Conservation (phyloP, 2,797 vertebrate genomes). For the Pogoniulus pusillus region DNA sequence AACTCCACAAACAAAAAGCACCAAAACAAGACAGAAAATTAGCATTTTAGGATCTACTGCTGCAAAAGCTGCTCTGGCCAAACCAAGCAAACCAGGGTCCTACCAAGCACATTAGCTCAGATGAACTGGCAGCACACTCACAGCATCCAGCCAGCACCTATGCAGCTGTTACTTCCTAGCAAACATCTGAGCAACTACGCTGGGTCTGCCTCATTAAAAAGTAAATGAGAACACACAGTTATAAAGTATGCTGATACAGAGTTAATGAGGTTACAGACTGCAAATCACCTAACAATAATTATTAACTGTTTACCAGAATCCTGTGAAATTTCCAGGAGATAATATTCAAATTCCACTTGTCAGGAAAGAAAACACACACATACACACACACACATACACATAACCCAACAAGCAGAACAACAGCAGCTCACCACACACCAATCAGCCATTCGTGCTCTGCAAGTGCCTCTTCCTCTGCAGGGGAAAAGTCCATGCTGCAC, state of each 20-base stretch:
- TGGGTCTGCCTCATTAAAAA: background rate
- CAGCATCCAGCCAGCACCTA: background rate
- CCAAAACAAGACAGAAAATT: background rate
- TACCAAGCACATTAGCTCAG: accelerated
- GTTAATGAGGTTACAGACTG: background rate
- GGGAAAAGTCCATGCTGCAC: constrained; percentile 65
- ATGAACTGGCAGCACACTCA: background rate
- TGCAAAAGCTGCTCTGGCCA: background rate
- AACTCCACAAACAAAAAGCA: background rate
- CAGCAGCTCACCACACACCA: background rate
- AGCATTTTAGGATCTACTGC: background rate
- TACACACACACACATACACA: too few species aligned
- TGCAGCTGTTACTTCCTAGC: background rate
- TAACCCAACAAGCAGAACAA: background rate
- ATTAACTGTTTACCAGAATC: constrained; percentile 68
- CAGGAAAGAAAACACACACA: background rate
- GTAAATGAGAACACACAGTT: background rate
- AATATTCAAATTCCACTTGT: constrained; percentile 57
- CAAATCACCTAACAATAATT: constrained; percentile 65
- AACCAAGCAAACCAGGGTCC: background rate
- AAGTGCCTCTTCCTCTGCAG: constrained; percentile 44
- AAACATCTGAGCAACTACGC: background rate
- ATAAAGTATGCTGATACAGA: background rate
- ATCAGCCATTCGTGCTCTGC: background rate
- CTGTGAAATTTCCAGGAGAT: constrained; percentile 46